Evolutionary conservation across 2,113 vertebrate species (phyloP), one percentile per base, ranked within the genome.

Genomic region (Haliaeetus leucogaster): DNA sequence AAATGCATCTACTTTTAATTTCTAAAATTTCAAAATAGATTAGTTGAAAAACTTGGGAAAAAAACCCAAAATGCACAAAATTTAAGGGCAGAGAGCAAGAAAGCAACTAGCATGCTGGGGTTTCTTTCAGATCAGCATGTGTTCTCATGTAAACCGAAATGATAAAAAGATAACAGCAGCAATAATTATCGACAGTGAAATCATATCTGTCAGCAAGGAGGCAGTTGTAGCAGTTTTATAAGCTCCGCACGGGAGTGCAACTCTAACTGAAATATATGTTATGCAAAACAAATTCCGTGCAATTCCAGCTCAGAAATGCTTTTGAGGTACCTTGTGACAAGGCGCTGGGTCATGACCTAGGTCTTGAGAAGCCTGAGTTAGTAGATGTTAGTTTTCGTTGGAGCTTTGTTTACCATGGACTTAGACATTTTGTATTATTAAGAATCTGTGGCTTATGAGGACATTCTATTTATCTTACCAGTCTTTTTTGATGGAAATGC

Each of bases 401-500:
- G 96, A 87, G 96, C 97, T 98, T 98, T 98, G 96, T 98, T 98
- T 98, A 98, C 95, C 92, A 50, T 95, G 96, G 97, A 96, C 96
- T 97, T 97, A 98, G 97, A 92, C 96, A 98, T 98, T 98, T 98
- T 97, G 97, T 96, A 97, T 98, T 97, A 98, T 97, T 97, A 97
- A 98, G 98, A 98, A 98, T 97, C 97, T 97, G 82, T 97, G 96
- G 95, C 95, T 97, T 98, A 97, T 98, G 97, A 98, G 97, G 92
- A 97, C 93, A 93, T 97, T 97, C 97, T 98, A 97, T 98, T 98
- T 98, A 97, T 98, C 97, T 98, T 96, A 96, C 89, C 84, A 96
- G 88, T 40, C 95, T 96, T 98, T 98, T 98, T 98, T 98, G 83
- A 98, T 98, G 97, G 98, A 98, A 98, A 98, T 98, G 95, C 90